phyloP scores from a whole-genome alignment of 2,113 vertebrate genomes.

The Myotis brandtii region DNA sequence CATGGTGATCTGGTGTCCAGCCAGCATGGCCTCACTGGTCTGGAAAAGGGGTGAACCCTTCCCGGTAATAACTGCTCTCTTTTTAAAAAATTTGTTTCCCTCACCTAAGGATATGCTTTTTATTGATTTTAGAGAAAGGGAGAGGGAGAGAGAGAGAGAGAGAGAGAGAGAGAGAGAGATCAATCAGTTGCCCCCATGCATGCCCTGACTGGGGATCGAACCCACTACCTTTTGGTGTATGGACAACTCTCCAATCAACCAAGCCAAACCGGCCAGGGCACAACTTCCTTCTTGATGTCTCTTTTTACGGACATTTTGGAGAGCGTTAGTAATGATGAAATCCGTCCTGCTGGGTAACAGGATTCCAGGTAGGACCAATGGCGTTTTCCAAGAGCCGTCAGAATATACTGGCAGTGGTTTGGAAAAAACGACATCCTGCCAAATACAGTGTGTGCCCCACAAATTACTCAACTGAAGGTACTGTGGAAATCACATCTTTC shows the following conservation, averaged over 20 bases:
- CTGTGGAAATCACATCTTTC: not conserved
- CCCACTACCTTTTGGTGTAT: not conserved
- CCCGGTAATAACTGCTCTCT: not conserved
- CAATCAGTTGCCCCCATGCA: not conserved
- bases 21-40: not conserved
- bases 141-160: too few relatives aligned
- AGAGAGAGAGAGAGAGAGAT: not conserved
- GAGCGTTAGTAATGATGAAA: not conserved
- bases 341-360: not conserved
- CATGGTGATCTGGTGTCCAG: not conserved
- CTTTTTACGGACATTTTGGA: not conserved
- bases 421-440: not conserved
- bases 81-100: too few relatives aligned
- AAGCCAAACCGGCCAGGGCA: not conserved
- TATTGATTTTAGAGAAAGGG: too few relatives aligned
- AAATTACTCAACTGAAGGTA: not conserved
- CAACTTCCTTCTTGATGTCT: not conserved
- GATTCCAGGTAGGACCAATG: not conserved
- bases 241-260: not conserved
- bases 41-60: not conserved
- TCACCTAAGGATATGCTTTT: too few relatives aligned
- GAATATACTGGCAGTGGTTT: not conserved
- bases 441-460: not conserved
- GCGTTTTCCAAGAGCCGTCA: not conserved
- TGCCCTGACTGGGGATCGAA: not conserved